These are phyloP conservation scores for Coleophora deauratella DNA, from an alignment of 2,888 invertebrate genomes.

Conservation along the genomic window DNA sequence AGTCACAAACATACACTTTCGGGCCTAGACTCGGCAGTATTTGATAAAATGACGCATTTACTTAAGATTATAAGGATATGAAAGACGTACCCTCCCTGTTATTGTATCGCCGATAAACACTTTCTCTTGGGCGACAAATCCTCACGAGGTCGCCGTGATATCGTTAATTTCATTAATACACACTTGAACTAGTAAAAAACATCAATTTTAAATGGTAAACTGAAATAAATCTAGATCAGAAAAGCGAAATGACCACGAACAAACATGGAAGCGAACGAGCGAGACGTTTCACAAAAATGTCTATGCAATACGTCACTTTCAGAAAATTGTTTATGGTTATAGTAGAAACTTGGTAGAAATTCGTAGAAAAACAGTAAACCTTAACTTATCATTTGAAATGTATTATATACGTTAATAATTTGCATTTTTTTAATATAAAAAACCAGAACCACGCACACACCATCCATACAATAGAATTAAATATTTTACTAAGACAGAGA, in stretches of 20 bases:
- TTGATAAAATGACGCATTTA: slow-evolving; percentile 73
- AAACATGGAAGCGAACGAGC: slow-evolving; percentile 71
- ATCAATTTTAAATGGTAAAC: slow-evolving; percentile 58
- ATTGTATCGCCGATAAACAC: slow-evolving; percentile 61
- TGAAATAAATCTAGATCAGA: slow-evolving; percentile 64
- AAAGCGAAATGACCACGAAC: slow-evolving; percentile 72
- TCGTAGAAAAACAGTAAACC: no score
- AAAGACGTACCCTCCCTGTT: slow-evolving; percentile 74
- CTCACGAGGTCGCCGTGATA: slow-evolving; percentile 64
- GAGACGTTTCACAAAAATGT: slow-evolving; percentile 49
- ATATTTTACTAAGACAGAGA: no score
- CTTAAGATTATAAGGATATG: slow-evolving; percentile 60
- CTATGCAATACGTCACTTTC: slow-evolving; percentile 45
- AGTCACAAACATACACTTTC: no score
- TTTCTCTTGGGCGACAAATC: slow-evolving; percentile 63
- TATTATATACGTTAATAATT: no score
- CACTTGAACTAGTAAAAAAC: slow-evolving; percentile 53
- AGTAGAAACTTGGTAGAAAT: no score
- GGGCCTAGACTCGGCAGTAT: slow-evolving; percentile 42
- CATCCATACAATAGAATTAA: no score
- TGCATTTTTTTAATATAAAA: no score
- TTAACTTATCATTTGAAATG: no score
- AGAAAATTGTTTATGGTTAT: no score
- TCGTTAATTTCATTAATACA: slow-evolving; percentile 70
- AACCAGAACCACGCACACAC: no score